These are phyloP conservation scores for Drosophila aldrichi DNA, from an alignment of 2,888 invertebrate genomes.

Conservation along the genomic window DNA sequence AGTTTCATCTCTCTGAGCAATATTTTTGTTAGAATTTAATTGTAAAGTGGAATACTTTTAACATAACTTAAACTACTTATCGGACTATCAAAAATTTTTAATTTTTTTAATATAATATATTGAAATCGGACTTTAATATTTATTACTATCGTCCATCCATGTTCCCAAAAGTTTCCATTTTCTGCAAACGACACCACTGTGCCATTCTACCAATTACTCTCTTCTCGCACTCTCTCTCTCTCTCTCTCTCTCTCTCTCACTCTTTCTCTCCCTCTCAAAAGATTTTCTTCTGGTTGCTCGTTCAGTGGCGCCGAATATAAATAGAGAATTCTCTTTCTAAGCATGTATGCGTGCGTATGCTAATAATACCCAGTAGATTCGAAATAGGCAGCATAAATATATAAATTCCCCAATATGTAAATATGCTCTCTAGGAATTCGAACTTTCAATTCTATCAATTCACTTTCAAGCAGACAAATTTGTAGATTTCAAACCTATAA, in stretches of 20 bases:
- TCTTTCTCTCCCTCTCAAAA: neutral
- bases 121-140: no score
- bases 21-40: neutral
- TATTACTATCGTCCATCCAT: no score
- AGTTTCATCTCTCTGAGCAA: no score
- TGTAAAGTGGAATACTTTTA: neutral
- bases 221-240: neutral
- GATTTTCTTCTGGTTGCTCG: neutral
- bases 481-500: neutral
- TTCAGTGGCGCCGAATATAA: conserved; percentile 28
- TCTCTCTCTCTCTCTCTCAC: no score
- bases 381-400: conserved; percentile 1
- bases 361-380: conserved; percentile 26
- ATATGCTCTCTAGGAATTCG: neutral
- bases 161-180: neutral
- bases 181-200: neutral
- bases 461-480: neutral
- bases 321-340: conserved; percentile 27
- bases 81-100: no score
- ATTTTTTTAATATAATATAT: no score
- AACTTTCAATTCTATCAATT: neutral
- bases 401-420: neutral
- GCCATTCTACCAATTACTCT: conserved; percentile 4
- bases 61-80: neutral
- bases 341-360: conserved; percentile 17